Evolutionary conservation across 2,113 vertebrate genomes (phyloP).

Genomic region (Ptychochromis oligacanthus): DNA sequence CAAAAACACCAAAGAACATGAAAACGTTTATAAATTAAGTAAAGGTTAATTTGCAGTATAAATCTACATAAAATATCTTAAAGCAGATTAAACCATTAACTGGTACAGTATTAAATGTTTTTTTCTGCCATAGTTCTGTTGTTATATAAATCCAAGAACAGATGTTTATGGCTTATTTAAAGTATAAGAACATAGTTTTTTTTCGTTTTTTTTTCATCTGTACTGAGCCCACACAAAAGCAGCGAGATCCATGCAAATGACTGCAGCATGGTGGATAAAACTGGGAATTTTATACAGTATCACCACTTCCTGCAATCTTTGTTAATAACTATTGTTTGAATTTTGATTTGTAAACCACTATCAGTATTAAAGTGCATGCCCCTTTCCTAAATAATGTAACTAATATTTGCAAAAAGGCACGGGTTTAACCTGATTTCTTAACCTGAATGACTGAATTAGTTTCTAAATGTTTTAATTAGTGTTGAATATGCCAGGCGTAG

Average conservation of each 20-base stretch:
- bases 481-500: slow-evolving; percentile 40
- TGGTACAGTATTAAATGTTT: background rate
- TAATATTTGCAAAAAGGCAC: background rate
- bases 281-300: background rate
- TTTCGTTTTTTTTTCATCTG: background rate
- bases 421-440: background rate
- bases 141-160: background rate
- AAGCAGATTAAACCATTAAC: background rate
- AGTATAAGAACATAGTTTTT: background rate
- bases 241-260: background rate
- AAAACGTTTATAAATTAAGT: background rate
- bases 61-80: background rate
- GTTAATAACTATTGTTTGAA: background rate
- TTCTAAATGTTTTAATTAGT: slow-evolving; percentile 57
- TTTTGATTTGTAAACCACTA: background rate
- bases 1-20: background rate
- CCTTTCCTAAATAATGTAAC: background rate
- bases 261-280: background rate
- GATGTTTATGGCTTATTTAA: background rate
- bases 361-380: background rate
- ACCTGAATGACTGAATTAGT: slow-evolving; percentile 7
- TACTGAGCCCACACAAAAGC: background rate
- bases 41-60: background rate
- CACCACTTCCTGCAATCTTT: background rate
- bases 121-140: background rate